phyloP scores from a whole-genome alignment of 1,140 invertebrate genomes.

The Drosophila mauritiana region DNA sequence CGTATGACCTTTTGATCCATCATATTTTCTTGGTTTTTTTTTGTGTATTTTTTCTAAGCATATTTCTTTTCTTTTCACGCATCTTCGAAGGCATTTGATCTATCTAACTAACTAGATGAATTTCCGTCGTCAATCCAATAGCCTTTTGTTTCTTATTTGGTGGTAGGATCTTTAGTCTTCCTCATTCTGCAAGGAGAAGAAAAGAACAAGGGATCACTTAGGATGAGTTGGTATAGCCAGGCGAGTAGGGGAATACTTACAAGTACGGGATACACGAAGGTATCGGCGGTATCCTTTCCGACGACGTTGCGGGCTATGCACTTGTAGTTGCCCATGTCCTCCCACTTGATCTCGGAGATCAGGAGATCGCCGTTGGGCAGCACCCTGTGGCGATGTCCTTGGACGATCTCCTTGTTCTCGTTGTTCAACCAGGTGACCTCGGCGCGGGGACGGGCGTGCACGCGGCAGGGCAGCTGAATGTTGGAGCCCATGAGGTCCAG shows the following conservation, averaged over 20 bases:
- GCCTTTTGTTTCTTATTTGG: conserved; percentile 28
- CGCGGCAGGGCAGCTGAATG: conserved; percentile 89
- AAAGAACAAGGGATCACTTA: background rate
- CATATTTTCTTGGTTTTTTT: conserved; percentile 26
- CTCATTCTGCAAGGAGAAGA: conserved; percentile 62
- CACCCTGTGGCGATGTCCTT: conserved; percentile 85
- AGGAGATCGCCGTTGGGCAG: conserved; percentile 90
- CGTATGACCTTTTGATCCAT: conserved; percentile 44
- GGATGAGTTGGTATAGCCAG: background rate
- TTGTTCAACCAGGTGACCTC: conserved; percentile 89
- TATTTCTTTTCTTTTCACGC: conserved; percentile 59
- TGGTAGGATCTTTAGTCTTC: conserved; percentile 64
- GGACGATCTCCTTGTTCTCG: conserved; percentile 85
- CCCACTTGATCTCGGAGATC: conserved; percentile 89
- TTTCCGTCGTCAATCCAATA: conserved; percentile 70
- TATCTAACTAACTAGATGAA: conserved; percentile 79
- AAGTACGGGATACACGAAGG: conserved; percentile 92
- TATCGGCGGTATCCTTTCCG: conserved; percentile 88
- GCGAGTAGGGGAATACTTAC: conserved; percentile 82
- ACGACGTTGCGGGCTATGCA: conserved; percentile 89
- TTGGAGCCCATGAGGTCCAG: conserved; percentile 87
- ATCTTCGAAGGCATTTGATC: conserved; percentile 82
- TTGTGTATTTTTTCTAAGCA: conserved; percentile 44
- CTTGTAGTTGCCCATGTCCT: conserved; percentile 92
- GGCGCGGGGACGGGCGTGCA: conserved; percentile 87